Evolutionary conservation across 2,113 vertebrate genomes (phyloP).

Genomic region (Climacteris rufus): DNA sequence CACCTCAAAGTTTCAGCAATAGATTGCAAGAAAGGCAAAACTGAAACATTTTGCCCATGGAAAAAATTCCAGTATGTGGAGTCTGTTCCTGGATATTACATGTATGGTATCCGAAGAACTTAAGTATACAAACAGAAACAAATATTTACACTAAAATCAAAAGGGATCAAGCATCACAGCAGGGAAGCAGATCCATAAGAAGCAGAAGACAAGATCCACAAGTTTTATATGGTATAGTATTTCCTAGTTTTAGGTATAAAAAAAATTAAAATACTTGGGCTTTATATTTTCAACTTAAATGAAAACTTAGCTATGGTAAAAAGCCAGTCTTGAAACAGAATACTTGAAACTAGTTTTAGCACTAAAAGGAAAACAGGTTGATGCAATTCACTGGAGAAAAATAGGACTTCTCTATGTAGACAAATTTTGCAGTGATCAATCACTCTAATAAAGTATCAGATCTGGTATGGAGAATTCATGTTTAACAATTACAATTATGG

Average conservation of each 20-base stretch:
- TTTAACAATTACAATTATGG: constrained; percentile 38
- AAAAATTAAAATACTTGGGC: background rate
- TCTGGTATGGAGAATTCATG: background rate
- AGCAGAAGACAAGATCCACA: background rate
- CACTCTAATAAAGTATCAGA: background rate
- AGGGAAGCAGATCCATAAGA: background rate
- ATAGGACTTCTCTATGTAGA: background rate
- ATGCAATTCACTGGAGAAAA: constrained; percentile 6
- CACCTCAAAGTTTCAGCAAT: background rate
- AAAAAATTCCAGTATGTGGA: background rate
- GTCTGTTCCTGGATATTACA: background rate
- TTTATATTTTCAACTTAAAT: background rate
- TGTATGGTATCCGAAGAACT: background rate
- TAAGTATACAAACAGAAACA: background rate
- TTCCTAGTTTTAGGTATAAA: background rate
- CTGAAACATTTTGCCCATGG: background rate
- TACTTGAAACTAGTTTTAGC: constrained; percentile 11
- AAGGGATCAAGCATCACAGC: background rate
- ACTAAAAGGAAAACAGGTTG: background rate
- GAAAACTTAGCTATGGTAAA: background rate
- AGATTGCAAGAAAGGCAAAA: background rate
- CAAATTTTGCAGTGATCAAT: constrained; percentile 1
- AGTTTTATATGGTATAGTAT: background rate
- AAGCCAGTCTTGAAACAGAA: background rate
- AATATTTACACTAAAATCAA: background rate